Base-by-base conservation (phyloP, 2,797 vertebrate species). In the Halcyon chelicuti region DNA sequence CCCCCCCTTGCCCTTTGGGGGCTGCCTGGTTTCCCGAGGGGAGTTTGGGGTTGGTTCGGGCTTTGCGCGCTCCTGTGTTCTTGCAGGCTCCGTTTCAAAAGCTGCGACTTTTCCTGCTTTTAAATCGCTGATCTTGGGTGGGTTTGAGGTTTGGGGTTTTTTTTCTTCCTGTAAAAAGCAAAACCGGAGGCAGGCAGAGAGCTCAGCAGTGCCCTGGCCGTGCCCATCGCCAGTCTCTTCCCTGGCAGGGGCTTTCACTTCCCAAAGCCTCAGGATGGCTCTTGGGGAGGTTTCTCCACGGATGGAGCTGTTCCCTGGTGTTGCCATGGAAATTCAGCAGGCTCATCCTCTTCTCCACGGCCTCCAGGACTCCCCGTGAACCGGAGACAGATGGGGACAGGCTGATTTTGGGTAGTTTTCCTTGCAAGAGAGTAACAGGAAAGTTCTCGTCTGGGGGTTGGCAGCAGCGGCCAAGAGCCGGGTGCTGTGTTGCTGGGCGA, bases 321-420 rank as follows among this genome's bases (percentile, higher is more conserved):
- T 96, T 97, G 78, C 92, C 86, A 96, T 92, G 94, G 94, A 87
- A 94, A 96, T 96, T 67, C 68, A 83, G 66, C 82, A 89, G 75
- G 80, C 78, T 96, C 94, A 92, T 88, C 78, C 77, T 90, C 86
- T 86, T 61, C 96, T 87, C 92, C 33, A 35, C 11, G 22, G 88
- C 83, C 66, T 82, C 49, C 21, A 5, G 65, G 82, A n/a, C 66
- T 90, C 91, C 79, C 78, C 14, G 9, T 2, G 1, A 63, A 17
- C 46, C 4, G 2, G 63, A 90, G 68, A 39, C 68, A 83, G 84
- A 85, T 51, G 88, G 92, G 80, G 14, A 47, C 0, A 2, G 73
- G 60, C 15, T 83, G 57, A 44, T 47, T 82, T 88, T 2, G 65
- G 72, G 68, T 20, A 9, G 33, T 47, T 90, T 70, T 71, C 21